These are phyloP conservation scores for Lagodon rhomboides DNA, from an alignment of 2,797 vertebrate genomes.

Conservation along the genomic window DNA sequence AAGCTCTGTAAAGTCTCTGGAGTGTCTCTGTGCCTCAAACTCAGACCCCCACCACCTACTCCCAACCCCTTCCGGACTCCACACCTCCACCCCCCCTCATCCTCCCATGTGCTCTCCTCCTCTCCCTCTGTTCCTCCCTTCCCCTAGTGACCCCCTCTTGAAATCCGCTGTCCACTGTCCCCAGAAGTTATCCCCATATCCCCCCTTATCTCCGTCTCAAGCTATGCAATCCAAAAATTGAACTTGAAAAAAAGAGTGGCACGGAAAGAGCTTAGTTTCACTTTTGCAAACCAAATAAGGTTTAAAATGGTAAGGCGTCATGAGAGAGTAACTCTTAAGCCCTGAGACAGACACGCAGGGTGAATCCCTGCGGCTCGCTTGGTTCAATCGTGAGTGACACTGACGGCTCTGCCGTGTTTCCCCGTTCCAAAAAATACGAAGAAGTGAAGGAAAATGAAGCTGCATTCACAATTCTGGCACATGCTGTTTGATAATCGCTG, in stretches of 20 bases:
- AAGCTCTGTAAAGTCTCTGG: constrained; percentile 83
- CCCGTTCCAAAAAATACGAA: constrained; percentile 41
- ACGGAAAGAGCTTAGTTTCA: constrained; percentile 85
- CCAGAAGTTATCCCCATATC: constrained; percentile 77
- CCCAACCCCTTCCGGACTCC: constrained; percentile 55
- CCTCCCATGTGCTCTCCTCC: constrained; percentile 56
- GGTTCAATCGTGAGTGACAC: constrained; percentile 75
- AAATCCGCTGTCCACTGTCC: constrained; percentile 75
- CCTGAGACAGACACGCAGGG: constrained; percentile 78
- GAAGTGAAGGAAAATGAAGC: constrained; percentile 53
- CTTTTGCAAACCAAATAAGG: constrained; percentile 89
- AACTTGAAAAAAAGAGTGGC: constrained; percentile 70
- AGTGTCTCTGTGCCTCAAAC: constrained; percentile 65
- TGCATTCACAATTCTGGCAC: constrained; percentile 50
- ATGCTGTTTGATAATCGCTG: constrained; percentile 68
- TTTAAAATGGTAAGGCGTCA: constrained; percentile 85
- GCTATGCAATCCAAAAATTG: constrained; percentile 79
- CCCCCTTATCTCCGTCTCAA: constrained; percentile 82
- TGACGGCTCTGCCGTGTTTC: constrained; percentile 62
- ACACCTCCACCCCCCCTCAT: constrained; percentile 65
- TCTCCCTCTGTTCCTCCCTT: constrained; percentile 56
- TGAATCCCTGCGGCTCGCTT: constrained; percentile 77
- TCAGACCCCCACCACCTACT: constrained; percentile 51
- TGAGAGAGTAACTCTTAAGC: constrained; percentile 85
- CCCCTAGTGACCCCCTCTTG: constrained; percentile 72